Base-by-base conservation (phyloP, 2,888 invertebrate species). In the Didymodactylos carnosus region DNA sequence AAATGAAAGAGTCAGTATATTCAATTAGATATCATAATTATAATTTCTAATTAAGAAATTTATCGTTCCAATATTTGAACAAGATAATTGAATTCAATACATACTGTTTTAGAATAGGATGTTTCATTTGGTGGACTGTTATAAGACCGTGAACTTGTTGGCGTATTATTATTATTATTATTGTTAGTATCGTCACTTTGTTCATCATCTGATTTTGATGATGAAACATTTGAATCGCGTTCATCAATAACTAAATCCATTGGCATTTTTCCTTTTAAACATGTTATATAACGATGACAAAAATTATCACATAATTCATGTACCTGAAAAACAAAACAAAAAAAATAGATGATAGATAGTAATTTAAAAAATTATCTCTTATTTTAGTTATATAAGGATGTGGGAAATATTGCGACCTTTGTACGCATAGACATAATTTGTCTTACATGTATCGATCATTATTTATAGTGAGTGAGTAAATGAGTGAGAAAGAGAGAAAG, bases 221-320 rank as follows among this genome's bases (percentile, higher is more conserved):
- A 62, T 62, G 62, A 62, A 5, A 62, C 62, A 35, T 62, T 62
- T 35, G 62, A 62, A 62, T 62, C 62, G n/a, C 62, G 62, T 87
- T 99, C 98, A 87, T 98, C 98, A 87, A 97, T 97, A 86, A 98
- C 97, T 86, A 99, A 89, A 88, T 98, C 98, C 86, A 98, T 95
- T 83, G 98, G 98, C 97, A 98, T 98, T 88, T 99, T 98, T 86
- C 97, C 97, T 88, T 98, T 98, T 85, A 99, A 88, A 87, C 97
- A 97, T 88, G 94, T 94, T 87, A 99, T 99, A 89, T 98, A 98
- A 86, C 97, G 93, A 87, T 95, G 94, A 87, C 98, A 98, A 89
- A 99, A 98, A 87, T 98, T 98, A 89, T 99, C 98, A 88, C 98
- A 98, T 85, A 99, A 88, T 88, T 99, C 98, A 88, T 98, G 98